phyloP scores from a whole-genome alignment of 2,888 invertebrate species.

The Aphidoletes aphidimyza region DNA sequence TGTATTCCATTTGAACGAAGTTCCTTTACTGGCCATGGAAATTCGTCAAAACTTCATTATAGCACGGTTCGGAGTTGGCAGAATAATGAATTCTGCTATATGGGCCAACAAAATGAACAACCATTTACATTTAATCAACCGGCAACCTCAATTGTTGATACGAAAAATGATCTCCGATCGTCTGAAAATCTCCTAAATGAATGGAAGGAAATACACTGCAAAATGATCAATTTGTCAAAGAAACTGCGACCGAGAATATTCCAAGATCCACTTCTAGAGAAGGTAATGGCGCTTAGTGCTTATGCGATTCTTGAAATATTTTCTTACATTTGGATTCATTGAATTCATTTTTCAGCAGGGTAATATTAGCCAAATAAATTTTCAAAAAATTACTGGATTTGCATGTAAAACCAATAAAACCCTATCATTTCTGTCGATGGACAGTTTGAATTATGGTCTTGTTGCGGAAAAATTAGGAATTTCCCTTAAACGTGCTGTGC shows the following conservation, averaged over 20 bases:
- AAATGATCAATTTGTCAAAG: neutral
- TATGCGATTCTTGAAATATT: too few relatives aligned
- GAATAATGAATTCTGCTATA: neutral
- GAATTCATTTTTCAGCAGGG: too few relatives aligned
- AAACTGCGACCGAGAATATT: conserved; percentile 1
- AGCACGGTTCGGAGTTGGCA: neutral
- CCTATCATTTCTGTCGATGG: conserved; percentile 76
- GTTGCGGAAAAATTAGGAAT: conserved; percentile 82
- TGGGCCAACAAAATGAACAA: too few relatives aligned
- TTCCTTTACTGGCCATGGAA: neutral
- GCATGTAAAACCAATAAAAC: conserved; percentile 71
- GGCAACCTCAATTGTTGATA: neutral
- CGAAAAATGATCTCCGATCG: neutral
- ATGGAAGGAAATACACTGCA: conserved; percentile 1
- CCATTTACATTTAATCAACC: neutral
- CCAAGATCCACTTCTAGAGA: neutral
- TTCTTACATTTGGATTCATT: neutral
- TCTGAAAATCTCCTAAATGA: neutral
- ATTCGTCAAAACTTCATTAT: neutral
- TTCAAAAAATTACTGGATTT: conserved; percentile 67
- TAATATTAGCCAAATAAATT: conserved; percentile 59
- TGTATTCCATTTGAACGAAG: neutral
- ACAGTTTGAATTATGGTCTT: conserved; percentile 76
- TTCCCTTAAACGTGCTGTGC: conserved; percentile 70
- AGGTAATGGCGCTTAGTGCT: neutral